Percentiles rank a stretch among this genome's conserved stretches.
These are phyloP conservation scores for Agonum fuliginosum DNA, from an alignment of 2,888 invertebrate species.

Conservation along the genomic window DNA sequence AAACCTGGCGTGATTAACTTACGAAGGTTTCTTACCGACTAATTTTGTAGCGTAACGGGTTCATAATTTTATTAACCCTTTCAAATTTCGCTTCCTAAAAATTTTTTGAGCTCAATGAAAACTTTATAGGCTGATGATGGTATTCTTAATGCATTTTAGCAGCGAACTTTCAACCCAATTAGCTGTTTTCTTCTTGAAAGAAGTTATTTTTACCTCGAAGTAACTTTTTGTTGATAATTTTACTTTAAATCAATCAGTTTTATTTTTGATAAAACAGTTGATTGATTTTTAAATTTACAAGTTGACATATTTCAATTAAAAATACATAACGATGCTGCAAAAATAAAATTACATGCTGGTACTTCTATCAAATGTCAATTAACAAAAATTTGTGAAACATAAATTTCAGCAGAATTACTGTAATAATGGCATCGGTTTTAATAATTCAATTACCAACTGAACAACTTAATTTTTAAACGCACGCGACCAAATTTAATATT, in stretches of 20 bases:
- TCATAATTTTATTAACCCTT: slow-evolving; percentile 52
- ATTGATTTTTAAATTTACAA: slow-evolving; percentile 25
- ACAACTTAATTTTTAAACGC: background rate
- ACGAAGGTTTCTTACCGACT: slow-evolving; percentile 43
- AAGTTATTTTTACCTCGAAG: background rate
- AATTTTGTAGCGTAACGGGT: slow-evolving; percentile 48
- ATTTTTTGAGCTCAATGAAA: slow-evolving; percentile 31
- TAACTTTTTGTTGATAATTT: background rate
- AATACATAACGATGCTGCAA: slow-evolving; percentile 1
- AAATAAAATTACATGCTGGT: slow-evolving; percentile 24
- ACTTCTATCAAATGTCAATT: slow-evolving; percentile 36
- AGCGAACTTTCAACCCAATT: slow-evolving; percentile 15
- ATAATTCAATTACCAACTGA: background rate
- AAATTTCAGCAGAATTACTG: slow-evolving; percentile 4
- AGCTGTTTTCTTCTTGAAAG: slow-evolving; percentile 10
- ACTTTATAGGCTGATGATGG: slow-evolving; percentile 33
- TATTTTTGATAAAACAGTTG: background rate
- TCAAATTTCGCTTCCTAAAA: slow-evolving; percentile 38
- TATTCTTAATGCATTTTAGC: slow-evolving; percentile 27
- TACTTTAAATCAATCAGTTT: background rate
- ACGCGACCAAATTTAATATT: no score
- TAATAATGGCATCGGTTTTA: slow-evolving; percentile 4
- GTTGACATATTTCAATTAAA: slow-evolving; percentile 28
- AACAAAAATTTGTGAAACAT: slow-evolving; percentile 20
- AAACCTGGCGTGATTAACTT: slow-evolving; percentile 34